These are phyloP conservation scores for Epizoanthus ramosus DNA, from an alignment of 92 coral and sea anemone species.

Conservation along the genomic window DNA sequence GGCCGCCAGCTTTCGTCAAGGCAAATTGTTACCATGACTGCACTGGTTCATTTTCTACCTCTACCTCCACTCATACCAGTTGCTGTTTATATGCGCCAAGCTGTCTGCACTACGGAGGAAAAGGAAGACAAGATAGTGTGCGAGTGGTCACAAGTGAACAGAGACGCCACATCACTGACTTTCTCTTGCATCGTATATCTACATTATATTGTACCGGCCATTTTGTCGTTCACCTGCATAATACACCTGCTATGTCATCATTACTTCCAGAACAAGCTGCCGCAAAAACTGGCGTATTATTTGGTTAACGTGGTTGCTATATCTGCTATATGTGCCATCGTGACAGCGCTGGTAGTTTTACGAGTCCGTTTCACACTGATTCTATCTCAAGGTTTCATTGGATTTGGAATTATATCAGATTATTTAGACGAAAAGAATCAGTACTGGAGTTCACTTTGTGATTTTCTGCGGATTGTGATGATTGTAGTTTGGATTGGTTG, in stretches of 20 bases:
- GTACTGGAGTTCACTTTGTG: not conserved
- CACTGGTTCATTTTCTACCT: no score
- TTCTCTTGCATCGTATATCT: not conserved
- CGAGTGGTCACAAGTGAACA: slow-evolving; percentile 10
- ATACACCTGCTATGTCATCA: not conserved
- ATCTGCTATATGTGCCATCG: no score
- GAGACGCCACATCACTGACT: not conserved
- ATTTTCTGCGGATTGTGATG: not conserved
- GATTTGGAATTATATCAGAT: not conserved
- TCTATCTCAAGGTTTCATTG: not conserved
- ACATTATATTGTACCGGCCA: not conserved
- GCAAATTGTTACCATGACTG: not conserved
- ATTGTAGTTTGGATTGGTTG: not conserved
- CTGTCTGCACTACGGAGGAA: no score
- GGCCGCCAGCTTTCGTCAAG: no score
- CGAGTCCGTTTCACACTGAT: no score
- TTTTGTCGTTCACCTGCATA: not conserved
- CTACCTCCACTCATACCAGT: no score
- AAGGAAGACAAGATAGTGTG: not conserved
- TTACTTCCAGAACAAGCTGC: not conserved
- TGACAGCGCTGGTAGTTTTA: not conserved
- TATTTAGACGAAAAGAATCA: not conserved
- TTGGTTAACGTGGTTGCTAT: no score
- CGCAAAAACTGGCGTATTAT: not conserved
- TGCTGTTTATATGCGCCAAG: no score